A percentile compares a stretch with the other conserved stretches of the same genome.
These are phyloP conservation scores for Scylla paramamosain DNA, from an alignment of 1,140 invertebrate genomes.

Conservation along the genomic window DNA sequence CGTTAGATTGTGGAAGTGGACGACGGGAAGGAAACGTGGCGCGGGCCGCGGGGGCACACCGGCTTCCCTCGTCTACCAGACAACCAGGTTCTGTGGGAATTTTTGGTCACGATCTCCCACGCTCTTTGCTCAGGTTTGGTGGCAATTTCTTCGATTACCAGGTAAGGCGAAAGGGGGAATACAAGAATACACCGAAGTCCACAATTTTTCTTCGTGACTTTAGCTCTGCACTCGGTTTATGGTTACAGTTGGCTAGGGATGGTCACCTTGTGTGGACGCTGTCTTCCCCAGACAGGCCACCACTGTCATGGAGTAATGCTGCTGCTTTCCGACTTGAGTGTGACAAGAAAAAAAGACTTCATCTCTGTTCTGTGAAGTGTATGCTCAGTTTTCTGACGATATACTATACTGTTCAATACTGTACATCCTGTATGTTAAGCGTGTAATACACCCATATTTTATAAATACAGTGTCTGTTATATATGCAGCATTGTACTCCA, in stretches of 20 bases:
- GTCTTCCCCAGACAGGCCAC: neutral
- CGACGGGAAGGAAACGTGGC: neutral
- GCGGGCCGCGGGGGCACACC: neutral
- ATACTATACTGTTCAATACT: no score
- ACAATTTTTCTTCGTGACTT: conserved; percentile 32
- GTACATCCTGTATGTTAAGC: no score
- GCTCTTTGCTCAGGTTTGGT: conserved; percentile 71
- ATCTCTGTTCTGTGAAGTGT: no score
- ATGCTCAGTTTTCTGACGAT: no score
- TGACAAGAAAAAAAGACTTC: no score
- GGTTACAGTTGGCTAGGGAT: neutral
- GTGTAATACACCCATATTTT: no score
- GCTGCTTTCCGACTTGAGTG: no score
- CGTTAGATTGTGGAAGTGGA: neutral
- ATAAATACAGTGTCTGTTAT: no score
- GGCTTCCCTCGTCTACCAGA: conserved; percentile 7
- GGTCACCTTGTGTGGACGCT: neutral
- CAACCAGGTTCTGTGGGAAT: conserved; percentile 71
- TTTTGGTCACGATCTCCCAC: conserved; percentile 69
- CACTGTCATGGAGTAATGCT: neutral
- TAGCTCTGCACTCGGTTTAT: neutral
- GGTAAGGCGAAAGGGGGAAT: conserved; percentile 55
- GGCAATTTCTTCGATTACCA: conserved; percentile 72
- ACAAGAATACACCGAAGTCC: conserved; percentile 58
- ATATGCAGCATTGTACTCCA: no score